phyloP scores from a whole-genome alignment of 2,888 invertebrate genomes.

The Anticlea derivata region DNA sequence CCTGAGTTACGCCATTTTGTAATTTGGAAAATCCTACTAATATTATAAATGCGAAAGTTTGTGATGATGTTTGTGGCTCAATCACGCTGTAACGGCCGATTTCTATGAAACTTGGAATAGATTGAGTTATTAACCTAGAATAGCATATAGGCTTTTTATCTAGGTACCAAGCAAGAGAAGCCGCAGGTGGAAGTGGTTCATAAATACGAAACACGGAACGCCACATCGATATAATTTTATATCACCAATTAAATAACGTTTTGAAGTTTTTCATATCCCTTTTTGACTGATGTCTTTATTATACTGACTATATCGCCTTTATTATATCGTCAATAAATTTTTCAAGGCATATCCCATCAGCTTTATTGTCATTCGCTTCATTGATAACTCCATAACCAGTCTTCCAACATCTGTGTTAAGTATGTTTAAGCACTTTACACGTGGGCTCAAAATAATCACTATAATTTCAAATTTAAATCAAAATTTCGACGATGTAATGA shows the following conservation, averaged over 20 bases:
- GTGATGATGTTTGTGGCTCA: too few relatives aligned
- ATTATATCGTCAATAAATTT: constrained; percentile 18
- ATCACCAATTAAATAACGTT: constrained; percentile 2
- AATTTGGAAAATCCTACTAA: constrained; percentile 8
- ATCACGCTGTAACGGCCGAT: too few relatives aligned
- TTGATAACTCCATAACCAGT: background rate
- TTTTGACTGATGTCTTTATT: constrained; percentile 22
- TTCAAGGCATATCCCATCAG: background rate
- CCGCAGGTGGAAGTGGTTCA: too few relatives aligned
- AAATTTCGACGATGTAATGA: constrained; percentile 26
- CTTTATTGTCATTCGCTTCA: background rate
- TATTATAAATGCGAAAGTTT: too few relatives aligned
- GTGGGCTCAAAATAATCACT: background rate
- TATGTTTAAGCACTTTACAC: background rate
- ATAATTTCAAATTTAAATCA: background rate
- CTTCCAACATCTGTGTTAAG: constrained; percentile 7
- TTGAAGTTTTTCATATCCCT: constrained; percentile 12
- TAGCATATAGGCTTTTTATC: too few relatives aligned
- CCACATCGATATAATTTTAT: constrained; percentile 8
- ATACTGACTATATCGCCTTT: constrained; percentile 7
- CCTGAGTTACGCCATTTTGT: constrained; percentile 16
- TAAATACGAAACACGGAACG: constrained; percentile 3
- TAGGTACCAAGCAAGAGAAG: too few relatives aligned
- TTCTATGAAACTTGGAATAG: too few relatives aligned
- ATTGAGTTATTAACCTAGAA: too few relatives aligned